Base-by-base conservation (phyloP, 2,797 vertebrate species). In the Gymnoscopelus microlampas region DNA sequence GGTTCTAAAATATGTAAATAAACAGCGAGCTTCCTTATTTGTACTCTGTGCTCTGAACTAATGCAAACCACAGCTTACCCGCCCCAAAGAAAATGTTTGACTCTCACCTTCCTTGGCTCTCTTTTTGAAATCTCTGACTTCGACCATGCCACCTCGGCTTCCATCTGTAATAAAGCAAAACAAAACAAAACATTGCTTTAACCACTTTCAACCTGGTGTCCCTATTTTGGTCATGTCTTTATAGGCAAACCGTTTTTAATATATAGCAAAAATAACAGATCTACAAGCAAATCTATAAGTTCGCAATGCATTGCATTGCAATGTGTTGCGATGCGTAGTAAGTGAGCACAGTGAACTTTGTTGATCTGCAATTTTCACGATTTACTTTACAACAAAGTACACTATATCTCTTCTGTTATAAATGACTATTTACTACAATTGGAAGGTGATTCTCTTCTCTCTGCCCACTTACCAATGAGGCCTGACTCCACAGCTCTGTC, bases 51-150 rank as follows among this genome's bases (percentile, higher is more conserved):
- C 81, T 71, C 63, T 73, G 81, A 70, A 77, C 58, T 59, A 70
- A 62, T 77, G 78, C 65, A 78, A 44, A 69, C 70, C 84, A 15
- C 39, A 59, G 66, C 60, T 78, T 81, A 73, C 73, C 60, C 61
- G 72, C 54, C 53, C 60, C 50, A 75, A 70, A 62, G 58, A 79
- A 70, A 70, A 71, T 56, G 56, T 78, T 78, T 76, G 62, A 76
- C 73, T 62, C 84, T 94, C 93, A 99, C 98, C 98, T 97, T 98
- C 96, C 84, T 95, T 94, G 87, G 98, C 98, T 94, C 95, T 96
- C 88, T 94, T 96, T 94, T 96, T 95, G 87, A 98, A 99, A 85
- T 99, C 97, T 85, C 91, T 92, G 74, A 99, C 97, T 92, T 97
- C 89, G 78, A 99, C 78, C 63, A 93, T 77, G 77, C 98, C 98